Base-by-base conservation (phyloP, 2,113 vertebrate genomes). In the Siphamia tubifer region DNA sequence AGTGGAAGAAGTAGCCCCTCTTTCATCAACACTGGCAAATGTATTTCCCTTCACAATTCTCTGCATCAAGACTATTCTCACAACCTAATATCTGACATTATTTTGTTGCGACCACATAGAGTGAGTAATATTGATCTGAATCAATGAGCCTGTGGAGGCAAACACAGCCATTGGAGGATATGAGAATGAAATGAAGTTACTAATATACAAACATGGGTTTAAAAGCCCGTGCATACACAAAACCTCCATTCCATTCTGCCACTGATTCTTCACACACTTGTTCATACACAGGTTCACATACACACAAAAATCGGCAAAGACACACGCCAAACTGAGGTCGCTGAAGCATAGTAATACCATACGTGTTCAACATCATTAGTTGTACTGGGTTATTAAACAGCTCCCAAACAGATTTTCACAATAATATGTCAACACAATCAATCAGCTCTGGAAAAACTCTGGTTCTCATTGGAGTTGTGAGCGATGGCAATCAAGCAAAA, bases 311-410 rank as follows among this genome's bases (percentile, higher is more conserved):
- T 17, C 44, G 21, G 21, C 1, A 6, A 23, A 44, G 10, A 32
- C 2, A 34, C 21, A 4, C 24, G 48, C n/a, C 51, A 53, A 55
- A 54, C 7, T 51, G 28, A 45, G 36, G 39, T 36, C 17, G 67
- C 47, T 60, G 48, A 72, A 57, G 68, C 66, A 31, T 69, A 54
- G 65, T 75, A 77, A 66, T 40, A 58, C 38, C 4, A 2, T 47
- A 65, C 20, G n/a, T 25, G 86, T 82, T 82, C 75, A 43, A 74
- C 66, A 44, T 70, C 86, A 86, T 82, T 86, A 79, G 65, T 35
- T 49, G 60, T 72, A 72, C 51, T 40, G 79, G 74, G 67, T 81
- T 85, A 89, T 87, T 90, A 87, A 87, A 73, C 84, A 75, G 40
- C 47, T 23, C 32, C 45, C 40, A 21, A 73, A 57, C 55, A 30